Conservation (phyloP, 1,140 invertebrate species). For the Drosophila serrata region DNA sequence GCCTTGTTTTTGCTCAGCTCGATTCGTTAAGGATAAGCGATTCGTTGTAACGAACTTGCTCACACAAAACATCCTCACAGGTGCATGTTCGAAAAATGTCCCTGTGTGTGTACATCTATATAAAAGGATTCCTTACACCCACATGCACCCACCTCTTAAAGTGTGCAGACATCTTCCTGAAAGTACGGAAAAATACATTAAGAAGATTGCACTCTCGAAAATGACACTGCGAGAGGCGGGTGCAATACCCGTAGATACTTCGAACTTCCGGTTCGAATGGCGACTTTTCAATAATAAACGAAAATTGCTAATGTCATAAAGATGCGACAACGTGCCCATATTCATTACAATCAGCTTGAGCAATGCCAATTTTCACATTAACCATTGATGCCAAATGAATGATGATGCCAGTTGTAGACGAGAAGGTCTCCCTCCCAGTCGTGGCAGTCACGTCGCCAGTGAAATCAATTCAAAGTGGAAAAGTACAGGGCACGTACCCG, state of each 20-base stretch:
- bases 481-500: slow-evolving; percentile 60
- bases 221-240: slow-evolving; percentile 55
- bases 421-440: slow-evolving; percentile 2
- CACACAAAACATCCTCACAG: slow-evolving; percentile 14
- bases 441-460: slow-evolving; percentile 47
- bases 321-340: slow-evolving; percentile 66
- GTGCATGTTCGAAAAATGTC: slow-evolving; percentile 39
- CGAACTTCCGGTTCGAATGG: background rate
- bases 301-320: slow-evolving; percentile 74
- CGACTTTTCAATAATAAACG: slow-evolving; percentile 50
- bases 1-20: slow-evolving; percentile 14
- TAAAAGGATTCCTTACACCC: background rate
- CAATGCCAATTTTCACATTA: slow-evolving; percentile 76
- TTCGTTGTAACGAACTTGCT: slow-evolving; percentile 51
- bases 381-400: slow-evolving; percentile 77
- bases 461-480: slow-evolving; percentile 65
- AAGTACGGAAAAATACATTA: slow-evolving; percentile 69
- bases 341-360: slow-evolving; percentile 69
- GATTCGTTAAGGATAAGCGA: slow-evolving; percentile 49
- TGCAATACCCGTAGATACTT: slow-evolving; percentile 29
- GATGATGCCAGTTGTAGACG: slow-evolving; percentile 49
- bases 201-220: slow-evolving; percentile 79
- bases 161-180: slow-evolving; percentile 48
- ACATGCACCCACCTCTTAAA: background rate
- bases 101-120: background rate